These are phyloP conservation scores for Cremastinae sp. DNA, from an alignment of 2,888 invertebrate species.

Conservation along the genomic window DNA sequence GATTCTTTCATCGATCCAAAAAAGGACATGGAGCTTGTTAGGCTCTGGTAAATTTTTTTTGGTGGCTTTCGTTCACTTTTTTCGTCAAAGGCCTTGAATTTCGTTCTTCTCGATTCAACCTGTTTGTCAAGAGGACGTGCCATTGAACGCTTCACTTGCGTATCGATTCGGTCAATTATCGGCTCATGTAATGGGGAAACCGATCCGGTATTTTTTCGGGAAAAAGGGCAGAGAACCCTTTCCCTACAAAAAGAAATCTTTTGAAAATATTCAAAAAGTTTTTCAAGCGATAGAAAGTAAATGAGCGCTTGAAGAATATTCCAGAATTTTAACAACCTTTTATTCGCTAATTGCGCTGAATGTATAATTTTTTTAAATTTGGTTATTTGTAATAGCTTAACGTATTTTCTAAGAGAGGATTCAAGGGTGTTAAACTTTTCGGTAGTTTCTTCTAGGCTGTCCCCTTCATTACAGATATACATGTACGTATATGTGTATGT, in stretches of 20 bases:
- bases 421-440: constrained; percentile 25
- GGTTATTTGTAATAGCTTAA: too few relatives aligned
- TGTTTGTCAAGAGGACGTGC: constrained; percentile 5
- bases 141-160: constrained; percentile 54
- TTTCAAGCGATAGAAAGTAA: constrained; percentile 25
- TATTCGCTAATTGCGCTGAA: too few relatives aligned
- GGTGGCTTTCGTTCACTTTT: constrained; percentile 45
- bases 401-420: not conserved
- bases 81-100: constrained; percentile 57
- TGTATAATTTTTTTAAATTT: too few relatives aligned
- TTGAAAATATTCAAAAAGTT: constrained; percentile 3
- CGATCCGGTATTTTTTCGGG: constrained; percentile 56
- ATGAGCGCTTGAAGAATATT: too few relatives aligned
- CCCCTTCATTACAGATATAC: not conserved
- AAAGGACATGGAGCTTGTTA: constrained; percentile 9
- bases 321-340: too few relatives aligned
- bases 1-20: constrained; percentile 35
- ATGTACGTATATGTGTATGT: not conserved
- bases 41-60: constrained; percentile 7
- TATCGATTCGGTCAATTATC: constrained; percentile 53
- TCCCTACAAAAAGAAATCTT: constrained; percentile 20
- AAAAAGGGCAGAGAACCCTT: too few relatives aligned
- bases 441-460: constrained; percentile 6
- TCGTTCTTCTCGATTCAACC: constrained; percentile 26
- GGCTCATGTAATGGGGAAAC: constrained; percentile 58